Conservation (phyloP, 2,797 vertebrate species). For the Morus bassanus region DNA sequence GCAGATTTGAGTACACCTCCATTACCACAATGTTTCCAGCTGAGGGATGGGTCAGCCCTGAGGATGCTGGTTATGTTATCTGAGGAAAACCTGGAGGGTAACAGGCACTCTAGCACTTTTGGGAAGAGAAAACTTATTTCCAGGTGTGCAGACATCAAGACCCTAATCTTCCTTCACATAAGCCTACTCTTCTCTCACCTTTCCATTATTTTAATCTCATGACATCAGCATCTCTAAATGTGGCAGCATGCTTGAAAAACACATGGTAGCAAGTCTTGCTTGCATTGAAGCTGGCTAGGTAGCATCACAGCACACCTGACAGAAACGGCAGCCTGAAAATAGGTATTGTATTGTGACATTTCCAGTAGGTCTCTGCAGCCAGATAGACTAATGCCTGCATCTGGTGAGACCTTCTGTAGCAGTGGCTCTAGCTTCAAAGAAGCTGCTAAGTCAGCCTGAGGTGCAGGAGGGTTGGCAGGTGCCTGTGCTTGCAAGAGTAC, state of each 20-base stretch:
- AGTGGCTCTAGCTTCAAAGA: neutral
- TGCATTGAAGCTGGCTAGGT: neutral
- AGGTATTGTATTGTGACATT: neutral
- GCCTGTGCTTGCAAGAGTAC: neutral
- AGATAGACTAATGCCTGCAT: neutral
- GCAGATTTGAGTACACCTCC: neutral
- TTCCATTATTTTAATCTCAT: rapidly evolving
- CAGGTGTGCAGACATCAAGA: neutral
- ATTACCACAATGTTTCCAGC: neutral
- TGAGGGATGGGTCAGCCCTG: neutral
- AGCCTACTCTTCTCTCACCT: neutral
- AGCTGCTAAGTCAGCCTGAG: neutral
- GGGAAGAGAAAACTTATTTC: neutral
- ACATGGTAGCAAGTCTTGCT: neutral
- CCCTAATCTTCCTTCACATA: neutral
- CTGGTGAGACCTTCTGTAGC: neutral
- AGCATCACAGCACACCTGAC: neutral
- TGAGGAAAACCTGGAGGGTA: neutral
- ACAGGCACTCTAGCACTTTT: neutral
- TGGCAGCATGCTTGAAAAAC: neutral
- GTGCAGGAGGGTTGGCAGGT: rapidly evolving
- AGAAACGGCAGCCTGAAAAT: neutral
- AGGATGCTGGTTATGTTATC: neutral
- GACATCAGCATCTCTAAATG: neutral
- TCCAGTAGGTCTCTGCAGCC: neutral